Base-by-base conservation (phyloP, 2,888 invertebrate genomes). In the Patella depressa region DNA sequence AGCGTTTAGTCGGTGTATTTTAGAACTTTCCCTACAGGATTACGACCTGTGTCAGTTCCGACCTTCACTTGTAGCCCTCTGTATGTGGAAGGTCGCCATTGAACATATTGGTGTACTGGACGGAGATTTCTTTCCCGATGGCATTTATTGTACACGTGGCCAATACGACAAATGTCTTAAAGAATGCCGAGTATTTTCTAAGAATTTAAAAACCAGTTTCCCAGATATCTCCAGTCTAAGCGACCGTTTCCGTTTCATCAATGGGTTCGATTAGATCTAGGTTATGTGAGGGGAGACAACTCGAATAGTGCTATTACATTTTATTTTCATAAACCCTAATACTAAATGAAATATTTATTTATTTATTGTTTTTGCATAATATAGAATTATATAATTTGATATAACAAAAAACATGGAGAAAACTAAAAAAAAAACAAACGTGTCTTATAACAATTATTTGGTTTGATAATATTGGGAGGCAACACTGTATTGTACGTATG, bases 21-120 rank as follows among this genome's bases (percentile, higher is more conserved):
- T 87, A 74, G 87, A 88, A 78, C 80, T 87, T n/a, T 81, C 84
- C 2, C 80, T 89, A 7, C 86, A 85, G 70, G 87, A 87, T 77
- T 89, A 89, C 78, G 82, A 84, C 1, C 79, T 88, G n/a, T 83
- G 84, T 65, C 88, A 87, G 76, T 85, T 81, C 45, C 81, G 80
- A 12, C 87, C 88, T 2, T 88, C 88, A 1, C 78, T 88, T 71
- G 76, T 88, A 53, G 87, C 87, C 0, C 78, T 87, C n/a, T 85
- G 85, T 81, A 81, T 84, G 4, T 85, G 85, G 86, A 86, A 86
- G 76, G 80, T 82, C 9, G 79, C 85, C 0, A 82, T 85, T 2
- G 80, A 83, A 69, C 78, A 83, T 24, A 79, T 84, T 4, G 81
- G 81, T 45, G 81, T 81, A 29, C 74, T 77, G 24, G 87, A 86